Conservation (phyloP, 1,140 invertebrate species). For the Cydia amplana region DNA sequence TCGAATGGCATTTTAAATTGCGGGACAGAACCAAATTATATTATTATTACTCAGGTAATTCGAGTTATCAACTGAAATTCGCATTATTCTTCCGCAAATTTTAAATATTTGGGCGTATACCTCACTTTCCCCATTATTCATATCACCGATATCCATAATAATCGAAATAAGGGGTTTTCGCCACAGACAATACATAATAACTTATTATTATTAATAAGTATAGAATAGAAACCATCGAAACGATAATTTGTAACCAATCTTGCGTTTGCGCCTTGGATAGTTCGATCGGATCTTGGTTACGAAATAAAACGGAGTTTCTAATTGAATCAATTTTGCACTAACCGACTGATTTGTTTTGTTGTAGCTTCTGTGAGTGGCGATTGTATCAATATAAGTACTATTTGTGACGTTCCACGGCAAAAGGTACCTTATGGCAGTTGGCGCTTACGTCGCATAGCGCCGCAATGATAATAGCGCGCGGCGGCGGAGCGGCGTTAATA, state of each 20-base stretch:
- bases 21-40: too few species aligned
- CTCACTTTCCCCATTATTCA: slow-evolving; percentile 22
- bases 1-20: too few species aligned
- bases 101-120: background rate
- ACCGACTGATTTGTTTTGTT: slow-evolving; percentile 16
- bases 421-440: too few species aligned
- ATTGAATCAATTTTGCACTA: slow-evolving; percentile 31
- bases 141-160: slow-evolving; percentile 14
- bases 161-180: slow-evolving; percentile 21
- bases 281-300: slow-evolving; percentile 24
- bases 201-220: too few species aligned
- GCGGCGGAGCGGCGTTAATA: too few species aligned
- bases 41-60: too few species aligned
- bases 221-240: slow-evolving; percentile 12
- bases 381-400: slow-evolving; percentile 1
- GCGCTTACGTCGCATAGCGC: too few species aligned
- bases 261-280: slow-evolving; percentile 10
- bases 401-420: too few species aligned
- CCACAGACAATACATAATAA: slow-evolving; percentile 27
- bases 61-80: too few species aligned
- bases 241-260: slow-evolving; percentile 30
- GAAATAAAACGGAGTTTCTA: slow-evolving; percentile 23
- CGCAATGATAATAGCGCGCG: too few species aligned
- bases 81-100: background rate
- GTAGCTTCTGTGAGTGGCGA: slow-evolving; percentile 1